Percentiles rank a stretch among this genome's conserved stretches.
These are phyloP conservation scores for Plestiodon gilberti DNA, from an alignment of 2,113 vertebrate species.

Conservation along the genomic window DNA sequence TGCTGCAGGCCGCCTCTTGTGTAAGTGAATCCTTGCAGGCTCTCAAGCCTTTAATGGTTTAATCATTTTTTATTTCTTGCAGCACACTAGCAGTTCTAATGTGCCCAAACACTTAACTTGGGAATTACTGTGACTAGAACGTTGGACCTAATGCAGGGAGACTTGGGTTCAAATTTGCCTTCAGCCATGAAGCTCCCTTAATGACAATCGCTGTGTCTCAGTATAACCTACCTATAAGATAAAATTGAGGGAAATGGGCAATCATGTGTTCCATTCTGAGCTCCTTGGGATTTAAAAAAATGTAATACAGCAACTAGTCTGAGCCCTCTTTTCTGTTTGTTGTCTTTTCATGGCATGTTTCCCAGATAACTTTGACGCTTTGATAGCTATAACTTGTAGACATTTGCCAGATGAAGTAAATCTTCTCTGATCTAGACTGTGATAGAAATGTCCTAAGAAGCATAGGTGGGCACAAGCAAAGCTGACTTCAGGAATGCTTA, in stretches of 20 bases:
- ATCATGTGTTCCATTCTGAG: background rate
- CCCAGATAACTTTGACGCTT: background rate
- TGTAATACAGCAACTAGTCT: background rate
- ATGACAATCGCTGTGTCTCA: background rate
- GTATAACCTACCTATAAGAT: background rate
- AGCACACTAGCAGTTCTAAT: background rate
- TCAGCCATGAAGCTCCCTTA: background rate
- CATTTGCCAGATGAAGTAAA: constrained; percentile 4
- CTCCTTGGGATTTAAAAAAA: background rate
- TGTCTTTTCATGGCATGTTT: constrained; percentile 15
- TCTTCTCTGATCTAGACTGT: background rate
- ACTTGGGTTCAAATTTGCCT: background rate
- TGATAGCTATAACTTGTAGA: background rate
- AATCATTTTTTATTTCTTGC: background rate
- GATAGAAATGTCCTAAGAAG: background rate
- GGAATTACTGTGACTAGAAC: background rate
- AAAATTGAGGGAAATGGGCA: background rate
- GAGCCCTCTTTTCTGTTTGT: no score
- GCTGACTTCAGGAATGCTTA: background rate
- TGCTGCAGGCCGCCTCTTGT: background rate
- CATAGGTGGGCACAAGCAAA: background rate
- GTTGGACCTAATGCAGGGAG: background rate
- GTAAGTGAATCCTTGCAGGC: background rate
- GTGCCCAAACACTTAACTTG: background rate
- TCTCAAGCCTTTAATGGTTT: background rate